Evolutionary conservation across 2,797 vertebrate species (phyloP).

Genomic region (Sebastes melanostomus): DNA sequence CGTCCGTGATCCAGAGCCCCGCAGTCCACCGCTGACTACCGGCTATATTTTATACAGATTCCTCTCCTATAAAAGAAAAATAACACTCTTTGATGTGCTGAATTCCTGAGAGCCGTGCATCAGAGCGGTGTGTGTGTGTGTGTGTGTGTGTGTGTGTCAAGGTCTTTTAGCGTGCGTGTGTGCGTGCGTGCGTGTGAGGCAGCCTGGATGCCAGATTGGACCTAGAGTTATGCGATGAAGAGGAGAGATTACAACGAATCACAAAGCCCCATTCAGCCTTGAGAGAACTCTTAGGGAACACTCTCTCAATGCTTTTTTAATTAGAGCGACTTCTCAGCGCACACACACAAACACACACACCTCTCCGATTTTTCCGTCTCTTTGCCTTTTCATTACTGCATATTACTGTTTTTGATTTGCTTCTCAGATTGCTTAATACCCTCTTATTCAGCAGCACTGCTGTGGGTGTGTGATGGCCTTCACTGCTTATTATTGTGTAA

Average conservation of each 20-base stretch:
- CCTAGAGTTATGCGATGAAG: conserved; percentile 72
- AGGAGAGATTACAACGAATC: conserved; percentile 74
- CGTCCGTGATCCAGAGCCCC: conserved; percentile 7
- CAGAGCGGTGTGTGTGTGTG: conserved; percentile 1
- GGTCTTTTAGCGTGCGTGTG: conserved; percentile 8
- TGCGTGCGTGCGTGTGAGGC: conserved; percentile 17
- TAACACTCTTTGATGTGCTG: conserved; percentile 56
- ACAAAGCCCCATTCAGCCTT: conserved; percentile 79
- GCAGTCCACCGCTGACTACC: conserved; percentile 24
- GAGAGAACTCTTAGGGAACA: conserved; percentile 70
- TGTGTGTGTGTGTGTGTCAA: conserved; percentile 20
- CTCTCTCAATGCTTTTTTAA: conserved; percentile 77
- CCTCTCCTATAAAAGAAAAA: conserved; percentile 13
- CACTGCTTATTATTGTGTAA: conserved; percentile 47
- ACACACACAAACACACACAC: conserved; percentile 19
- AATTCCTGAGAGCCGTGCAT: conserved; percentile 55
- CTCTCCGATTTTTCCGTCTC: not conserved
- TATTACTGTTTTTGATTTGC: conserved; percentile 54
- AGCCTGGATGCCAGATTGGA: conserved; percentile 69
- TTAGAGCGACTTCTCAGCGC: conserved; percentile 56
- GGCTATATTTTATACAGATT: conserved; percentile 41
- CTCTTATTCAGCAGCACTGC: conserved; percentile 24
- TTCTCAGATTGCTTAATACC: conserved; percentile 25
- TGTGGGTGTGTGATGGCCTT: conserved; percentile 50
- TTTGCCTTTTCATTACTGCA: conserved; percentile 41